Percentiles rank a stretch among this genome's conserved stretches.
These are phyloP conservation scores for Sparus aurata DNA, from an alignment of 2,797 vertebrate genomes.

Conservation along the genomic window DNA sequence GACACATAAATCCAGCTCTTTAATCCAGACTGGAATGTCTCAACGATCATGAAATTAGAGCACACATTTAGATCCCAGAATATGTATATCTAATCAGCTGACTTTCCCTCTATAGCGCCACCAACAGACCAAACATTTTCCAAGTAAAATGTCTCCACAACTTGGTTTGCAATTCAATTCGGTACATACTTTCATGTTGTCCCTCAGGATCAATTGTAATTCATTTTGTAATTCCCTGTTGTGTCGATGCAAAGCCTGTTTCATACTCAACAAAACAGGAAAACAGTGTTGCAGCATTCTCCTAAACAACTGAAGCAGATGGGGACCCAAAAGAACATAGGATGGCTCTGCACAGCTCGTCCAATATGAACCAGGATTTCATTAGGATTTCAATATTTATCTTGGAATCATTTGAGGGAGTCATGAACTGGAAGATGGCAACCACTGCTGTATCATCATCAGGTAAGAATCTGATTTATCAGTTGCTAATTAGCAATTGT, in stretches of 20 bases:
- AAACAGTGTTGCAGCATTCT: no score
- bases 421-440: no score
- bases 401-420: not conserved
- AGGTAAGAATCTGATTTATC: not conserved
- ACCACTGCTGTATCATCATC: no score
- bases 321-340: no score
- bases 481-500: not conserved
- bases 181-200: not conserved
- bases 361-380: no score
- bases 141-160: not conserved
- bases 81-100: not conserved
- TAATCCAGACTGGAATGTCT: slow-evolving; percentile 13
- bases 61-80: not conserved
- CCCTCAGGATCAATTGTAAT: no score
- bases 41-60: not conserved
- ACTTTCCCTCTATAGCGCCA: not conserved
- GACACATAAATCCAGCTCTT: not conserved
- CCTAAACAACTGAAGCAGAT: no score
- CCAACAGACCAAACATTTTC: not conserved
- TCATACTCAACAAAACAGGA: no score
- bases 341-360: no score
- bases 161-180: not conserved
- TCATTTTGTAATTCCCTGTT: no score
- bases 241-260: no score
- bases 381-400: not conserved